phyloP scores from a whole-genome alignment of 1,140 invertebrate species.

The Aleiodes sp. region DNA sequence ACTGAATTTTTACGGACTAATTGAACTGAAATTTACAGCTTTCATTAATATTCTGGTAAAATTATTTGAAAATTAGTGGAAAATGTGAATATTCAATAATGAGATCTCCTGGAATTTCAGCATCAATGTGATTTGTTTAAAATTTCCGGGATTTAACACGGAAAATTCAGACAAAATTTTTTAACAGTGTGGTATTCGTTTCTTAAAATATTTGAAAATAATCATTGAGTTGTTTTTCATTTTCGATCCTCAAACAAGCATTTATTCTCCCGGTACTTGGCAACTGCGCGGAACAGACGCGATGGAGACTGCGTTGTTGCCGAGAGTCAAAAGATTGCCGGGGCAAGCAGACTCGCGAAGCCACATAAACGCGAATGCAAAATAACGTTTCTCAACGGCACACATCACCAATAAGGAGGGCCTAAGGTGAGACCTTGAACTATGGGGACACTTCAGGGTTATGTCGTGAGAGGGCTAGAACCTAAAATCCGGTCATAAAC shows the following conservation, averaged over 20 bases:
- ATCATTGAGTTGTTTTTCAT: too few species aligned
- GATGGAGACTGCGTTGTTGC: slow-evolving; percentile 26
- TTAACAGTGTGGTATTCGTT: slow-evolving; percentile 27
- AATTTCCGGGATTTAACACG: too few species aligned
- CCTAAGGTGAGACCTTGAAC: slow-evolving; percentile 26
- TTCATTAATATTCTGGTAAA: too few species aligned
- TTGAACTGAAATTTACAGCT: too few species aligned
- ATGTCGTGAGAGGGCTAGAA: background rate
- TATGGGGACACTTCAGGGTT: slow-evolving; percentile 26
- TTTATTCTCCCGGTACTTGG: background rate
- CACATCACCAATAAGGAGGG: background rate
- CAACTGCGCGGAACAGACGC: slow-evolving; percentile 28
- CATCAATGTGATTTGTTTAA: too few species aligned
- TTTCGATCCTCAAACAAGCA: background rate
- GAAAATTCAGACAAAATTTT: too few species aligned
- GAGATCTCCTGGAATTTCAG: too few species aligned
- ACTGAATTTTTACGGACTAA: too few species aligned
- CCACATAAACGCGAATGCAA: slow-evolving; percentile 22
- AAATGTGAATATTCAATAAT: too few species aligned
- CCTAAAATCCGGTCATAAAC: slow-evolving; percentile 7
- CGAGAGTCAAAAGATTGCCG: slow-evolving; percentile 2
- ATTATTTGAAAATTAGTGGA: too few species aligned
- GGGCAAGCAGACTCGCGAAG: background rate
- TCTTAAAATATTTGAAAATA: background rate
- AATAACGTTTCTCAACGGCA: slow-evolving; percentile 22